Evolutionary conservation across 2,888 invertebrate genomes (phyloP).

Genomic region (Polydrusus tereticollis): DNA sequence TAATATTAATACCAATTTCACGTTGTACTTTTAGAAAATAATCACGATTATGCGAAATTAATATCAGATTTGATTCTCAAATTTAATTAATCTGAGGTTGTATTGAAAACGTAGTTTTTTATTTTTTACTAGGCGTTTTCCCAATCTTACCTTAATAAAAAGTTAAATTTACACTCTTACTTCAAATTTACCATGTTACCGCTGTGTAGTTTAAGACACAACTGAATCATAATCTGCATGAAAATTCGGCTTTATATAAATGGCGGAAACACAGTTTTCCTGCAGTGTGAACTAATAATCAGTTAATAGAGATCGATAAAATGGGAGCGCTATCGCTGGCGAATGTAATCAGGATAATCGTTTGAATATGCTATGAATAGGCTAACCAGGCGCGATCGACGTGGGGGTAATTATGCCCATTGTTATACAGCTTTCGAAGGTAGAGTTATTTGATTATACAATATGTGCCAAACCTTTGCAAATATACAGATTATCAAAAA

Average conservation of each 20-base stretch:
- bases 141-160: too few species aligned
- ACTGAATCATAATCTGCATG: background rate
- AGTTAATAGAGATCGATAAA: background rate
- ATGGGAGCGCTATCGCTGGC: background rate
- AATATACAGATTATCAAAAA: too few species aligned
- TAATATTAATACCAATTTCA: too few species aligned
- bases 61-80: too few species aligned
- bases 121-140: too few species aligned
- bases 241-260: background rate
- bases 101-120: too few species aligned
- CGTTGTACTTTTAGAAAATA: too few species aligned
- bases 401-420: background rate
- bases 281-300: background rate
- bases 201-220: background rate
- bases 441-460: too few species aligned
- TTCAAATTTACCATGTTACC: background rate
- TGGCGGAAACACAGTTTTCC: background rate
- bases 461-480: too few species aligned
- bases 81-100: too few species aligned
- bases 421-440: background rate
- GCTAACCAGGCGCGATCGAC: background rate
- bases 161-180: background rate
- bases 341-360: background rate
- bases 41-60: too few species aligned
- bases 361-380: background rate